Evolutionary conservation across 2,888 invertebrate species (phyloP), one percentile per base, ranked within the genome.

Genomic region (Tanypteryx hageni): DNA sequence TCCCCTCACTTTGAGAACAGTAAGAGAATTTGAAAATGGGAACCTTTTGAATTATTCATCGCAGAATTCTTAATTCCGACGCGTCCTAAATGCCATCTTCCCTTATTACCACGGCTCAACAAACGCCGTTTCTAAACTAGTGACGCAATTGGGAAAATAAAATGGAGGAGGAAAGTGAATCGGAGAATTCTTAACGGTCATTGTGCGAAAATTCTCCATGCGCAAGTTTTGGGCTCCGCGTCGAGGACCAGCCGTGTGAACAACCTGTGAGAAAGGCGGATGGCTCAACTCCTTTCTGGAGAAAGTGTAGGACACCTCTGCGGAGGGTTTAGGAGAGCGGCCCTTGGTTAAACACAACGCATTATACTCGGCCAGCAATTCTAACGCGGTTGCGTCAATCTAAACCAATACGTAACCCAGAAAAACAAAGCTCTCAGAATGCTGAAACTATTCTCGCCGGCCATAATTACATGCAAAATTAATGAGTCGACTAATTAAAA

Each of bases 141-240:
- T 76, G 76, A 76, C 27, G 76, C 76, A 76, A 76, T 76, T 27
- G 2, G 27, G 27, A 76, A 27, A 76, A 27, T 13, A 76, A 76
- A 22, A 76, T 76, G 27, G 76, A 76, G 76, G 76, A 27, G 27
- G 76, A 76, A 76, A 76, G 76, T 27, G 76, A 76, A 76, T 76
- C 27, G 76, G 27, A 76, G 18, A 76, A 27, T 27, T 76, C 11
- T 27, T 76, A 76, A 76, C 76, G 76, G 76, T 76, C 76, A 76
- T 76, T 76, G 22, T 76, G 27, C 22, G 76, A 68, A 22, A 68
- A 68, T n/a, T 22, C 7, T 68, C 18, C n/a, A 22, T 11, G 76
- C 22, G 76, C 76, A 76, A 27, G 27, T 10, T 76, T 76, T 68
- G n/a, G 68, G 68, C 68, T 64, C 11, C n/a, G n/a, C 18, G 76